Percentiles rank a stretch among this genome's conserved stretches.
Conservation (phyloP, 2,113 vertebrate genomes). For the Oriolus oriolus region DNA sequence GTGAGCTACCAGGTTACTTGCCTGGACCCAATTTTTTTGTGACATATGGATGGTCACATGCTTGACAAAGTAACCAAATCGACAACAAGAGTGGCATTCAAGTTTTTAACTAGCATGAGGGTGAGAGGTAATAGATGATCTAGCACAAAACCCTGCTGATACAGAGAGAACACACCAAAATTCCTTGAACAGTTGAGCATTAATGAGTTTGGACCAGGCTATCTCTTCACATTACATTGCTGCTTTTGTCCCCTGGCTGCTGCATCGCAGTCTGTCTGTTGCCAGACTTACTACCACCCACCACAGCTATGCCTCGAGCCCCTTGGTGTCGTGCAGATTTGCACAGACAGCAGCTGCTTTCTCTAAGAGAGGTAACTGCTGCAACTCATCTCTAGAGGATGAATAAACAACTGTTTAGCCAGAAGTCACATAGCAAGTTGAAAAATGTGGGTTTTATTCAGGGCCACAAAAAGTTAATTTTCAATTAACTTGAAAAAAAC, state of each 20-base stretch:
- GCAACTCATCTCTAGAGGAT: background rate
- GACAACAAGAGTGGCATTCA: background rate
- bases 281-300: background rate
- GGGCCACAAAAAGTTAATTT: background rate
- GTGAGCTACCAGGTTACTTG: background rate
- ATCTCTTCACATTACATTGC: background rate
- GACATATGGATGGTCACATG: background rate
- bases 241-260: background rate
- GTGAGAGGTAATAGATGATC: background rate
- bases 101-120: background rate
- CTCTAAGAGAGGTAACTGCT: background rate
- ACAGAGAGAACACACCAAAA: background rate
- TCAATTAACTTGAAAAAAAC: background rate
- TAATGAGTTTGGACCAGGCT: background rate
- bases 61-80: background rate
- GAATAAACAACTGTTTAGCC: background rate
- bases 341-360: background rate
- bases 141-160: background rate
- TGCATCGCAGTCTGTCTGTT: background rate
- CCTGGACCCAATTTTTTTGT: background rate
- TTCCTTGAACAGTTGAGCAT: background rate
- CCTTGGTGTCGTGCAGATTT: accelerated
- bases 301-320: background rate
- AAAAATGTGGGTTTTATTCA: background rate
- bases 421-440: background rate